These are phyloP conservation scores for Drosophila ambigua DNA, from an alignment of 1,140 invertebrate species.

Conservation along the genomic window DNA sequence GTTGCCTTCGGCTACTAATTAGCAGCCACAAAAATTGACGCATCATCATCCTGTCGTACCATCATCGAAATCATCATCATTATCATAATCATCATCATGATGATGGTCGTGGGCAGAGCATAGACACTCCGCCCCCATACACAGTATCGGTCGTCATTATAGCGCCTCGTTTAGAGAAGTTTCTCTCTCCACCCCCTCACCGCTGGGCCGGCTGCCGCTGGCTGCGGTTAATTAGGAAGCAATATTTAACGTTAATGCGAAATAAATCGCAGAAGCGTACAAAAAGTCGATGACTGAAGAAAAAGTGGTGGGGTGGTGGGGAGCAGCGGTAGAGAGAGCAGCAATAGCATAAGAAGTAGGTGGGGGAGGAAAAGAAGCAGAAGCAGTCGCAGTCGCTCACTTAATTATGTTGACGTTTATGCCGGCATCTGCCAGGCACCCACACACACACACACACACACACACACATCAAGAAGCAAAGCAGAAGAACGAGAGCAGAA, in stretches of 20 bases:
- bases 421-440: conserved; percentile 42
- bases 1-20: conserved; percentile 64
- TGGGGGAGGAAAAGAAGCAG: conserved; percentile 6
- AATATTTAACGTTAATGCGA: conserved; percentile 82
- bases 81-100: too few species aligned
- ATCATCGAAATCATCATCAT: conserved; percentile 19
- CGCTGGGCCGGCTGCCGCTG: conserved; percentile 39
- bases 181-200: background rate
- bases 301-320: conserved; percentile 11
- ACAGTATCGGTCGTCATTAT: conserved; percentile 53
- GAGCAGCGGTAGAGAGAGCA: background rate
- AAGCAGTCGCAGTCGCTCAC: conserved; percentile 65
- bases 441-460: conserved; percentile 16
- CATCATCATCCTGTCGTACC: conserved; percentile 63
- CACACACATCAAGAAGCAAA: too few species aligned
- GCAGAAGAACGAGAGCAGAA: conserved; percentile 1
- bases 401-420: conserved; percentile 82
- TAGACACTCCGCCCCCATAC: conserved; percentile 8
- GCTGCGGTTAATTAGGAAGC: conserved; percentile 75
- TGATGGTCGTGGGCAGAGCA: conserved; percentile 30
- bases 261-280: conserved; percentile 71
- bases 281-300: conserved; percentile 49
- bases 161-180: conserved; percentile 18
- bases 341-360: background rate
- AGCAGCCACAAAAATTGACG: conserved; percentile 71